Conservation (phyloP, 2,797 vertebrate species). For the Lacerta viridis region DNA sequence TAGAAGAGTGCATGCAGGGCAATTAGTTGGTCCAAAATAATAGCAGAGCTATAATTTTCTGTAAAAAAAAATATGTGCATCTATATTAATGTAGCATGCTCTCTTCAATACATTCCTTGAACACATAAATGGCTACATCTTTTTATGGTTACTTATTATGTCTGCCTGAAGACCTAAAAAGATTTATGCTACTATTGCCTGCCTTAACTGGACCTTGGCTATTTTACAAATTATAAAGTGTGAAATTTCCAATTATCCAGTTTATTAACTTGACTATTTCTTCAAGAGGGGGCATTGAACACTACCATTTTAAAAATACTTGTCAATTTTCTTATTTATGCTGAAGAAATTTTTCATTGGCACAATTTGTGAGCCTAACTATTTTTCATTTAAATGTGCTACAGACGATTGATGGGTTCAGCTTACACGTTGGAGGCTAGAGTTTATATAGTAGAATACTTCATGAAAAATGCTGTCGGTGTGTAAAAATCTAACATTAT, state of each 20-base stretch:
- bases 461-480: background rate
- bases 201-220: conserved; percentile 16
- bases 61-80: conserved; percentile 13
- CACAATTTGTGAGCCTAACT: background rate
- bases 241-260: conserved; percentile 27
- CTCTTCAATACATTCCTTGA: conserved; percentile 34
- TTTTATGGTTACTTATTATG: conserved; percentile 32
- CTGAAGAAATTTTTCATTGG: background rate
- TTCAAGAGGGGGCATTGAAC: conserved; percentile 9
- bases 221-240: conserved; percentile 37
- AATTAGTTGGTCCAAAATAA: conserved; percentile 4
- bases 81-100: conserved; percentile 8
- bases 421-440: background rate
- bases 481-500: conserved; percentile 7
- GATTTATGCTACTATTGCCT: conserved; percentile 35
- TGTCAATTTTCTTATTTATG: conserved; percentile 40
- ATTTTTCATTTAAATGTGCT: conserved; percentile 31
- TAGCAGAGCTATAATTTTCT: conserved; percentile 5
- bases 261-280: conserved; percentile 39
- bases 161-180: conserved; percentile 25
- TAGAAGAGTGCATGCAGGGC: background rate
- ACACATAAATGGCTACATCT: conserved; percentile 34
- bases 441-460: background rate
- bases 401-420: conserved; percentile 19
- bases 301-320: conserved; percentile 19